phyloP scores from a whole-genome alignment of 1,140 invertebrate species.

The Portunus trituberculatus region DNA sequence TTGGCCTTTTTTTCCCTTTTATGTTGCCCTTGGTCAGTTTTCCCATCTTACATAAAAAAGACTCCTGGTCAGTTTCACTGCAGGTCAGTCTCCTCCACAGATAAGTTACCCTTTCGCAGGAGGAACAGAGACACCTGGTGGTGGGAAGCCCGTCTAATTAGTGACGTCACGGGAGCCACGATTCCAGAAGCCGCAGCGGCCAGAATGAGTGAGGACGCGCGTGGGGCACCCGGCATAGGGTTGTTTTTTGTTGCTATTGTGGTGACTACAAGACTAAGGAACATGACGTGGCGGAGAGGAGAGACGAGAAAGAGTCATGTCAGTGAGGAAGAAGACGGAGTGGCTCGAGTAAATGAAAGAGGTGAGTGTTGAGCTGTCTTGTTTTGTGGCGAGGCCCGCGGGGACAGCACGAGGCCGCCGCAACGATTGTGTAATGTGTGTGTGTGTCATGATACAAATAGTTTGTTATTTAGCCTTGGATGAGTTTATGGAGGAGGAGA shows the following conservation, averaged over 20 bases:
- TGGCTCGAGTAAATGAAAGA: background rate
- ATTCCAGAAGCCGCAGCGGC: background rate
- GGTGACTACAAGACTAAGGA: background rate
- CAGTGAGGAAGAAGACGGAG: background rate
- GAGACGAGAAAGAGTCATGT: background rate
- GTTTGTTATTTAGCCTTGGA: too few relatives aligned
- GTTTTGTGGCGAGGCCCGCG: background rate
- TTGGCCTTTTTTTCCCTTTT: too few relatives aligned
- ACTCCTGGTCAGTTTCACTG: too few relatives aligned
- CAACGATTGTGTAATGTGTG: too few relatives aligned
- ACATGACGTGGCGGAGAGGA: background rate
- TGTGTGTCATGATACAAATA: too few relatives aligned
- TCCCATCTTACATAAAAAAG: too few relatives aligned
- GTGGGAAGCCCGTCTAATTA: background rate
- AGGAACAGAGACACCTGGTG: background rate
- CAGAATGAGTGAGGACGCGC: background rate
- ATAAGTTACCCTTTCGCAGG: background rate
- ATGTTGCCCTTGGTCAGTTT: too few relatives aligned
- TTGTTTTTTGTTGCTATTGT: background rate
- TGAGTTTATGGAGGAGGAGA: too few relatives aligned
- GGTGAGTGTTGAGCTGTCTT: background rate
- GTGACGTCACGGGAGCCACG: background rate
- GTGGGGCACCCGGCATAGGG: background rate
- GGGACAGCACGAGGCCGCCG: too few relatives aligned
- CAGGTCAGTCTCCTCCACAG: too few relatives aligned